phyloP scores from a whole-genome alignment of 2,888 invertebrate genomes.

The Acholoe squamosa region DNA sequence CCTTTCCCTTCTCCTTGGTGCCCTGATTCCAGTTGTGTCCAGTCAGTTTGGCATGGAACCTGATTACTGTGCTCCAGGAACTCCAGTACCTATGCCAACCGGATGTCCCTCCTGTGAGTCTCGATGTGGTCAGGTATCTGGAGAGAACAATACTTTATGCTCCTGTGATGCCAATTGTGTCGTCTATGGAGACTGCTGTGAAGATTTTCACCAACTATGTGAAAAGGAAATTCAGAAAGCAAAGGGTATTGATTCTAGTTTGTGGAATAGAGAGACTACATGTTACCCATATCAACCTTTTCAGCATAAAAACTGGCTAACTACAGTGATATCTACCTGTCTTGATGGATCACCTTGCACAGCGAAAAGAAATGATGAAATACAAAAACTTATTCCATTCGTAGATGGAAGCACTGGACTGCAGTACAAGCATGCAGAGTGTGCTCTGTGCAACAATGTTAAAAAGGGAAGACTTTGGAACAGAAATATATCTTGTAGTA shows the following conservation, averaged over 20 bases:
- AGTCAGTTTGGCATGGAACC: too few relatives aligned
- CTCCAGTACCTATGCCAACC: neutral
- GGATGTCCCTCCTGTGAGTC: neutral
- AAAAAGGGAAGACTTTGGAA: neutral
- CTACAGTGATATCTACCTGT: neutral
- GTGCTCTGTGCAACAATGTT: neutral
- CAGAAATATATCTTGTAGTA: neutral
- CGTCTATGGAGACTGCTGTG: constrained; percentile 15
- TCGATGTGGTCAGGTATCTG: neutral
- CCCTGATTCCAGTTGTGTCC: neutral
- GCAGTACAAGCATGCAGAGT: neutral
- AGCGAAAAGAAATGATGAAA: neutral
- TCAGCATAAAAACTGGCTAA: neutral
- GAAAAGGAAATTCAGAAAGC: neutral
- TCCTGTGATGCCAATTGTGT: neutral
- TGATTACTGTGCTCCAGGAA: neutral
- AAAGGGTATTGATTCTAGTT: neutral
- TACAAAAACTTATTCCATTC: neutral
- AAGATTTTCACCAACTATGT: neutral
- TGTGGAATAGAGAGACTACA: neutral
- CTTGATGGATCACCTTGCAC: neutral
- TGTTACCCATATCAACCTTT: neutral
- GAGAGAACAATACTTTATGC: neutral
- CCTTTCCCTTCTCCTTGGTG: neutral
- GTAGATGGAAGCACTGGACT: neutral